phyloP scores from a whole-genome alignment of 1,140 invertebrate species.

The Campodea augens region DNA sequence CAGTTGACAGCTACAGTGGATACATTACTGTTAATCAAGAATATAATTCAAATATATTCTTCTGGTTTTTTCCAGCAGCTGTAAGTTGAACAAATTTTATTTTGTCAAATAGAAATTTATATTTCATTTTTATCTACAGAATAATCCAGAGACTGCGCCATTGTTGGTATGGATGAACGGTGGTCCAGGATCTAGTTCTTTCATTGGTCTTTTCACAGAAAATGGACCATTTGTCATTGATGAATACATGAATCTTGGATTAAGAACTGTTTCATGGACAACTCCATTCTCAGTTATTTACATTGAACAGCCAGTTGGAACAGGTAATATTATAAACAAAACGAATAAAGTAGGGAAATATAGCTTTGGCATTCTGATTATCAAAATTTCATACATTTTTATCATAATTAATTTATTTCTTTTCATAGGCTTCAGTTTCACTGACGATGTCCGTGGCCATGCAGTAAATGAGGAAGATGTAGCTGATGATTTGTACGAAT shows the following conservation, averaged over 20 bases:
- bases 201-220: conserved; percentile 32
- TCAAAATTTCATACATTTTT: too few species aligned
- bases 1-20: conserved; percentile 21
- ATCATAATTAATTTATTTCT: background rate
- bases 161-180: conserved; percentile 34
- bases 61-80: conserved; percentile 30
- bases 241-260: conserved; percentile 1
- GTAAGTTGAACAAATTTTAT: too few species aligned
- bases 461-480: conserved; percentile 10
- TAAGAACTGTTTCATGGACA: conserved; percentile 22
- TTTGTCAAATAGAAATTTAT: too few species aligned
- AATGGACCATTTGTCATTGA: conserved; percentile 25
- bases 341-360: too few species aligned
- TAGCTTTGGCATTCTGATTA: too few species aligned
- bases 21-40: conserved; percentile 28
- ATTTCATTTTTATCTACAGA: too few species aligned
- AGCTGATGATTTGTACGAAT: conserved; percentile 9
- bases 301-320: conserved; percentile 29
- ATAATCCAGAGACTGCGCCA: conserved; percentile 20
- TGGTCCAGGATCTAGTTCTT: conserved; percentile 29
- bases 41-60: conserved; percentile 28
- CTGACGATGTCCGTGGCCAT: conserved; percentile 8
- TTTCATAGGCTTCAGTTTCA: conserved; percentile 10
- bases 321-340: conserved; percentile 5
- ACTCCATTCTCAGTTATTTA: conserved; percentile 27